These are phyloP conservation scores for Bombus haemorrhoidalis DNA, from an alignment of 1,140 invertebrate species.

Conservation along the genomic window DNA sequence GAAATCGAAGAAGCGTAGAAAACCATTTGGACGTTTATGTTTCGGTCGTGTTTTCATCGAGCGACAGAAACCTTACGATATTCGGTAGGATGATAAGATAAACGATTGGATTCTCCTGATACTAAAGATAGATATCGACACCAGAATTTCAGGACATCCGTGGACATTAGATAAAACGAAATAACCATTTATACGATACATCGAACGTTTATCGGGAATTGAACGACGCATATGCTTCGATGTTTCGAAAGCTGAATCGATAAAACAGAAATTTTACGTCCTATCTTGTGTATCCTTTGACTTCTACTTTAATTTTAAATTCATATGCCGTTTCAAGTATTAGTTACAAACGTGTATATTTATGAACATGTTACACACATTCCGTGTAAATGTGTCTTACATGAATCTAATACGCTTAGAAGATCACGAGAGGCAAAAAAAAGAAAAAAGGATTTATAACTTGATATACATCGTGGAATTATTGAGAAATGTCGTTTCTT, in stretches of 20 bases:
- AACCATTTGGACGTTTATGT: neutral
- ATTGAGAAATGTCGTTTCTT: neutral
- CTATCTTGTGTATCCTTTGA: neutral
- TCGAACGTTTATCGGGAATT: neutral
- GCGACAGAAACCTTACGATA: neutral
- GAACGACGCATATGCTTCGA: neutral
- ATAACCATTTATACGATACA: neutral
- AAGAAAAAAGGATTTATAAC: neutral
- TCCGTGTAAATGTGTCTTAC: too few relatives aligned
- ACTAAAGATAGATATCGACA: neutral
- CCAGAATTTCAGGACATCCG: neutral
- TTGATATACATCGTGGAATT: neutral
- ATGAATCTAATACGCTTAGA: neutral
- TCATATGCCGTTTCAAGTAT: too few relatives aligned
- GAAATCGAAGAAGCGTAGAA: too few relatives aligned
- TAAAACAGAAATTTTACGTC: neutral
- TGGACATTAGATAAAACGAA: constrained; percentile 7
- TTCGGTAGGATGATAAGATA: constrained; percentile 24
- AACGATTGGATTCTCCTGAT: neutral
- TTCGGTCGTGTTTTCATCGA: neutral
- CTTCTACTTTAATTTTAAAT: neutral
- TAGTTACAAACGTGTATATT: neutral
- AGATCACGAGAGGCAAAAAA: neutral
- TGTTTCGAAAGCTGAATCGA: neutral
- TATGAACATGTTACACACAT: neutral